Conservation (phyloP, 2,113 vertebrate genomes). For the Cariama cristata region DNA sequence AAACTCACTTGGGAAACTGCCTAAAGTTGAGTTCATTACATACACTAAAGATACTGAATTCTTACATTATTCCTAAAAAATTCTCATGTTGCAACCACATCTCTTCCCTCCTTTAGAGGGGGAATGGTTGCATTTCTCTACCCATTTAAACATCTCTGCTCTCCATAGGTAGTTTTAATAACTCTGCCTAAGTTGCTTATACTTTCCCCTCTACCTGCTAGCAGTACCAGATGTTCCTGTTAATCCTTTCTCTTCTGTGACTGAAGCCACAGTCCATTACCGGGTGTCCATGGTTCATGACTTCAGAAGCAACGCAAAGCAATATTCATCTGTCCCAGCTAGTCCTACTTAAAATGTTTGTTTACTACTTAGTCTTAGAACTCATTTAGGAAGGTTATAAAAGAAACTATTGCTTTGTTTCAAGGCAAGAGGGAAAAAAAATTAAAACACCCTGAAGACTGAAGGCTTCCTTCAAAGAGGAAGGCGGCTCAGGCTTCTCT, state of each 20-base stretch:
- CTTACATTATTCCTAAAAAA: not conserved
- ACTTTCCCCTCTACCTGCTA: not conserved
- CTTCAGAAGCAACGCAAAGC: not conserved
- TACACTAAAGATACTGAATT: not conserved
- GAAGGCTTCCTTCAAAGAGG: not conserved
- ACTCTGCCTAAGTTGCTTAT: not conserved
- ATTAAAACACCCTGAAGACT: not conserved
- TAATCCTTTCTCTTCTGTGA: not conserved
- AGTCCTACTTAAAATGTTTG: not conserved
- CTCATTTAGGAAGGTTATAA: not conserved
- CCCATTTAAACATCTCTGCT: not conserved
- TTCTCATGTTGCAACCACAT: not conserved
- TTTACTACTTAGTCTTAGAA: not conserved
- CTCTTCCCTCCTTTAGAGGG: not conserved
- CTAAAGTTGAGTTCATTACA: accelerated
- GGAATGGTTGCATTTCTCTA: not conserved
- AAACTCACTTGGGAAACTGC: not conserved
- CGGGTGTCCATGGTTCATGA: not conserved
- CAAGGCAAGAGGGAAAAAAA: not conserved
- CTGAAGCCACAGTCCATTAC: not conserved
- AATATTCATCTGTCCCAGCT: not conserved
- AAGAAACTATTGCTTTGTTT: not conserved
- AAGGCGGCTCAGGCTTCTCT: not conserved
- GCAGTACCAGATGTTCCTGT: not conserved
- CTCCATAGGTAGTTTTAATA: not conserved